Conservation (phyloP, 2,113 vertebrate genomes). For the Indicator indicator region DNA sequence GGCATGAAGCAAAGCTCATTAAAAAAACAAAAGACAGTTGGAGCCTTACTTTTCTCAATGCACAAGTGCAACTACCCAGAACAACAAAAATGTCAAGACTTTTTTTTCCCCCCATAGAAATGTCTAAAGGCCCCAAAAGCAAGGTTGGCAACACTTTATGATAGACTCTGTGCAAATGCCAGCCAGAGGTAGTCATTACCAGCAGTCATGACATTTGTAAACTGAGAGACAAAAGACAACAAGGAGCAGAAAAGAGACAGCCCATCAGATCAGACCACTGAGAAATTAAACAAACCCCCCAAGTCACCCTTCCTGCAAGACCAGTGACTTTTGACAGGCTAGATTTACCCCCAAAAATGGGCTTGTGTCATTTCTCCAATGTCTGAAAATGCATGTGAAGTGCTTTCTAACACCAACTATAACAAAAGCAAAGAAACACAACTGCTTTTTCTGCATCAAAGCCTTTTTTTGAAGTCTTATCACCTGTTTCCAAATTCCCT, state of each 20-base stretch:
- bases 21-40: neutral
- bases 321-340: neutral
- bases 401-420: neutral
- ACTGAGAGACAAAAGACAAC: neutral
- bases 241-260: neutral
- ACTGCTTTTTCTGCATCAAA: neutral
- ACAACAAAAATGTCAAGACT: neutral
- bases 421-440: neutral
- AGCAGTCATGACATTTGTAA: neutral
- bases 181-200: neutral
- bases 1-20: neutral
- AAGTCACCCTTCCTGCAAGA: neutral
- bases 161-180: neutral
- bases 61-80: neutral
- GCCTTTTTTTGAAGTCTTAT: neutral
- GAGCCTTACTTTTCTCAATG: neutral
- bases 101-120: neutral
- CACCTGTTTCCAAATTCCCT: slow-evolving; percentile 12
- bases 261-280: neutral
- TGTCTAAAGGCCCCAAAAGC: neutral
- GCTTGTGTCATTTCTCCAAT: neutral
- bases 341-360: neutral
- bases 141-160: neutral
- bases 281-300: neutral
- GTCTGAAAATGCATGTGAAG: neutral